Base-by-base conservation (phyloP, 2,888 invertebrate species). In the Lepetodrilus schrolli region DNA sequence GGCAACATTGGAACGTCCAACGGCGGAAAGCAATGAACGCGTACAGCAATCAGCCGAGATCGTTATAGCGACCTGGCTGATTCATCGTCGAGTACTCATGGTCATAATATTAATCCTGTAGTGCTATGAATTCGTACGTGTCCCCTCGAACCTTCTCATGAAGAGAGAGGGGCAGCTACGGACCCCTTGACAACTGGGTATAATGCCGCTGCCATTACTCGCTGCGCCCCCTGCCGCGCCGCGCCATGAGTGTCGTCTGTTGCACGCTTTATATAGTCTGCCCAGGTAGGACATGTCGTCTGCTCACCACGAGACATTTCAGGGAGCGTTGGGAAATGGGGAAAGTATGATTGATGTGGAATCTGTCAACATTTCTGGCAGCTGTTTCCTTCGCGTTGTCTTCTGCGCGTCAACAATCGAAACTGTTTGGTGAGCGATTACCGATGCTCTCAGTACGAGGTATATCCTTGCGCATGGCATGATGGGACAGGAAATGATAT, bases 261-360 rank as follows among this genome's bases (percentile, higher is more conserved):
- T 58, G 58, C 58, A 58, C 58, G 58, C 58, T 58, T 58, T 58
- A 58, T 58, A 30, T 30, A 26, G 58, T 58, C 58, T 58, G 58
- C 23, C 58, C 30, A 58, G 58, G 58, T 58, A 58, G 58, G 58
- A 58, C 30, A 30, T 58, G 58, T 58, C 58, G 26, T 58, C 58
- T 58, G 58, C 58, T 58, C 21, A 30, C 26, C 30, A 30, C 58
- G 58, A 58, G 8, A 10, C 58, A 58, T 58, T 58, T 23, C 30
- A 30, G 51, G 58, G 58, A 58, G 58, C 58, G 58, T 58, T 58
- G 58, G 7, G 58, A 58, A 58, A 58, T 58, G 23, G 30, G 58
- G 17, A 58, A 58, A 26, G 58, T 58, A 30, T 58, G 58, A 58
- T 58, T 58, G 23, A 58, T 58, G 58, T 4, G 58, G 58, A 58